Conservation (phyloP, 1,140 invertebrate species). For the Pseudomyrmex gracilis region DNA sequence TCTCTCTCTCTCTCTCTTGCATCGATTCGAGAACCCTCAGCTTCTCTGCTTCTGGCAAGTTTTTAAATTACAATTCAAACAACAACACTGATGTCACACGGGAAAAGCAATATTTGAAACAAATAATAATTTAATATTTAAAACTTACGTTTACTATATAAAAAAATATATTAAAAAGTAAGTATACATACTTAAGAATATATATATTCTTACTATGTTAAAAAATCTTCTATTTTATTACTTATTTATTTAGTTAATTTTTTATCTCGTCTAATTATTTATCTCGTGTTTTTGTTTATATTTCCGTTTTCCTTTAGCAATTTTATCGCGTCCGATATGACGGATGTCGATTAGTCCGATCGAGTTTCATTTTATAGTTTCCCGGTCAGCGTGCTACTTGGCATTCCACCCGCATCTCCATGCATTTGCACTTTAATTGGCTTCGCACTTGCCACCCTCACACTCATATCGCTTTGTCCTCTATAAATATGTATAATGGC, state of each 20-base stretch:
- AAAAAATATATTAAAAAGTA: neutral
- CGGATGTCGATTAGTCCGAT: constrained; percentile 59
- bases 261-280: neutral
- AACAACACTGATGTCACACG: no score
- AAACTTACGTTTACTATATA: neutral
- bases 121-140: no score
- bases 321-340: constrained; percentile 6
- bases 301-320: neutral
- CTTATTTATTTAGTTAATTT: constrained; percentile 12
- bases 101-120: no score
- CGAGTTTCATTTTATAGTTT: constrained; percentile 77
- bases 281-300: neutral
- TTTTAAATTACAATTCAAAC: no score
- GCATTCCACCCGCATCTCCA: constrained; percentile 81
- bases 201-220: neutral
- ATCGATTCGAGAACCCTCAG: no score
- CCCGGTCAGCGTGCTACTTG: constrained; percentile 79
- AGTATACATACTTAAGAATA: neutral
- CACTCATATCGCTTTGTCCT: constrained; percentile 45
- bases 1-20: neutral
- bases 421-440: constrained; percentile 85
- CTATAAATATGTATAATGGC: constrained; percentile 75
- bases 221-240: neutral
- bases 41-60: no score
- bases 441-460: constrained; percentile 64